These are phyloP conservation scores for Oncorhynchus keta DNA, from an alignment of 2,113 vertebrate species.

Conservation along the genomic window DNA sequence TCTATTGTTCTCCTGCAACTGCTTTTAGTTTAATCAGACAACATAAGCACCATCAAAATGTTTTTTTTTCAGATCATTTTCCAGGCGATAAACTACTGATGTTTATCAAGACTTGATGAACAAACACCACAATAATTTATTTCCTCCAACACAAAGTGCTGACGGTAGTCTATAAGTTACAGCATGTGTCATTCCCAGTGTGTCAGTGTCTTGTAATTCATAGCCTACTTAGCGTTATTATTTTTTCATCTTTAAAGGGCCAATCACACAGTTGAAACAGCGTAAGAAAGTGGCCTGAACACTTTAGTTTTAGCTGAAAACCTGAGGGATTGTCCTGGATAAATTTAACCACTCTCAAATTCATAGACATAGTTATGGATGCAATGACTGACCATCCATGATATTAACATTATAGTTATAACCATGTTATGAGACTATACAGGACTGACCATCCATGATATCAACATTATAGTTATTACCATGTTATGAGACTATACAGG, in stretches of 20 bases:
- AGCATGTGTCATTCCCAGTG: slow-evolving; percentile 40
- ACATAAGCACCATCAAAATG: slow-evolving; percentile 62
- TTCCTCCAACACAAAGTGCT: slow-evolving; percentile 52
- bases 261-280: no score
- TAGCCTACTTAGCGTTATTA: slow-evolving; percentile 45
- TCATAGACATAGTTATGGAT: no score
- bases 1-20: slow-evolving; percentile 56
- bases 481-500: no score
- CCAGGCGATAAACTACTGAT: slow-evolving; percentile 67
- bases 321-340: no score
- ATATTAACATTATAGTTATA: no score
- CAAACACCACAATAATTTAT: slow-evolving; percentile 66
- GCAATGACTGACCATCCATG: no score
- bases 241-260: slow-evolving; percentile 39
- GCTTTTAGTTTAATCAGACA: slow-evolving; percentile 75
- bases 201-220: slow-evolving; percentile 50
- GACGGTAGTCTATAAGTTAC: slow-evolving; percentile 44
- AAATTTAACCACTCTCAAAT: no score
- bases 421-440: no score
- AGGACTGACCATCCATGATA: no score
- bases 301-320: no score
- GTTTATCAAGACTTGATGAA: slow-evolving; percentile 62
- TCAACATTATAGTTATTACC: no score
- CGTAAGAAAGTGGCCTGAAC: no score
- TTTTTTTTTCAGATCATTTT: slow-evolving; percentile 56